Evolutionary conservation across 2,888 invertebrate genomes (phyloP), one percentile per base, ranked within the genome.

Genomic region (Iphiclides podalirius): DNA sequence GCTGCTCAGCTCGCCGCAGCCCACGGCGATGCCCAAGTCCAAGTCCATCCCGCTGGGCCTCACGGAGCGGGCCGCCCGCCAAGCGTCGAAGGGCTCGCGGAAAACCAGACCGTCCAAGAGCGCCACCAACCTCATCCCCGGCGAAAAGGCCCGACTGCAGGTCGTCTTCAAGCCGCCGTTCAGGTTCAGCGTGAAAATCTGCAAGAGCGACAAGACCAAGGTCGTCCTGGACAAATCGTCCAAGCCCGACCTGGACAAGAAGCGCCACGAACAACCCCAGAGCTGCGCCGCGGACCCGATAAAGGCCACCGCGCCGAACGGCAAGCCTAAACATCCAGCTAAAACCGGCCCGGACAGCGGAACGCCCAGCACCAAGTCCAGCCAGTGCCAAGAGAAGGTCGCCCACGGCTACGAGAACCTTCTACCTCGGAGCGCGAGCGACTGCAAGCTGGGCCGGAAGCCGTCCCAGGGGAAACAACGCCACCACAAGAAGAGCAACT

Each of bases 131-230:
- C 87, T 94, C 31, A 78, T 92, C n/a, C 84, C 89, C 35, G 88
- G 89, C 47, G 91, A 92, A 62, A 94, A 94, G 72, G 92, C 95
- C 8, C 92, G 94, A 58, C 82, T 96, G 14, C 96, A 96, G 77
- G 95, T 96, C 26, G 94, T 96, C 16, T 96, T 95, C 75, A 95
- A 95, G 72, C 95, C 96, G 42, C 96, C 96, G 8, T 96, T 96
- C 79, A 94, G 95, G 67, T 95, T 96, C 77, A 95, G 95, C 73
- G 91, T 96, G 46, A 94, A 94, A 70, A 90, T 96, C 55, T 90
- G 92, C 52, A 93, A 93, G 67, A 92, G 93, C 46, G 93, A 93
- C 57, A 93, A 93, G 72, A 91, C 89, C 8, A 90, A 90, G 79
- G 90, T 91, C 3, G 90, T 91, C 43, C 84, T 92, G 23, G 92